Percentiles rank a stretch among this genome's conserved stretches.
Evolutionary conservation across 2,113 vertebrate genomes (phyloP).

Genomic region (Malurus elegans): DNA sequence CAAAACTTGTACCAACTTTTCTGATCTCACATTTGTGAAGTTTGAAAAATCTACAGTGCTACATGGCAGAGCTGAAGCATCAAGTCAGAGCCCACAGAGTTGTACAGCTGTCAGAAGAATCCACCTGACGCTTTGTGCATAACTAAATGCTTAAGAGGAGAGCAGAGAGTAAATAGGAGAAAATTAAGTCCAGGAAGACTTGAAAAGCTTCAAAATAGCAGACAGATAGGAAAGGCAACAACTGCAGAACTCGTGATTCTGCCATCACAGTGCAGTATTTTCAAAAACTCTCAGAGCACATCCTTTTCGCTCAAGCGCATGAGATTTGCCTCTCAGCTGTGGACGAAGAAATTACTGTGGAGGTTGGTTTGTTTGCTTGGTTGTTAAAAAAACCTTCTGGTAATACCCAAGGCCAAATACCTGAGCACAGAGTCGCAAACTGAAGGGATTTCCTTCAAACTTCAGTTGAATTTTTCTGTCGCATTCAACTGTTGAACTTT

Average conservation of each 20-base stretch:
- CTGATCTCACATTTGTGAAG: neutral
- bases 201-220: neutral
- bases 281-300: neutral
- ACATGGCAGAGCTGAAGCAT: neutral
- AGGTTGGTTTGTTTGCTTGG: neutral
- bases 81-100: neutral
- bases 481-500: neutral
- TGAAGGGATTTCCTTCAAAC: neutral
- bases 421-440: neutral
- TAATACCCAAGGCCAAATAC: neutral
- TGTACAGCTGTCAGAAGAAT: neutral
- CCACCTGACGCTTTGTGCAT: neutral
- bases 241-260: neutral
- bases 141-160: neutral
- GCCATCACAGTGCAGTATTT: neutral
- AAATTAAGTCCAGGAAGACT: neutral
- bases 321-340: neutral
- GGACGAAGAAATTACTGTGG: neutral
- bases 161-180: neutral
- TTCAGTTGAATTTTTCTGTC: neutral
- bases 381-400: rapidly evolving
- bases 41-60: neutral
- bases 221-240: neutral
- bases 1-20: neutral
- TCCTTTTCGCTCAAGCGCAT: neutral